Evolutionary conservation across 2,888 invertebrate species (phyloP).

Genomic region (Alloplasta piceator): DNA sequence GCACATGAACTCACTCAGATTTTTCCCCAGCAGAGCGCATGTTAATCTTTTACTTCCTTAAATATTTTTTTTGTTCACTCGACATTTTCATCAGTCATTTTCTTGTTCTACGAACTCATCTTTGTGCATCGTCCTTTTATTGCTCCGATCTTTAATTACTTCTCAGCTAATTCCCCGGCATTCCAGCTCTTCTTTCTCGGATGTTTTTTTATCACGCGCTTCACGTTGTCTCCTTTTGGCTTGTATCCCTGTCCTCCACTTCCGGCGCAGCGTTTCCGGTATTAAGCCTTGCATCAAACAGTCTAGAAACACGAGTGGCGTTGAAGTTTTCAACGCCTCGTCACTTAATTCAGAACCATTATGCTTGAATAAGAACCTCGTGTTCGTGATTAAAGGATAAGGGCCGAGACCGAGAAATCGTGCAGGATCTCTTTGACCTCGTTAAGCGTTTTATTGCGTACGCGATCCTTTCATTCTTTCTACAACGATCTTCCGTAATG

Average conservation of each 20-base stretch:
- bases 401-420: background rate
- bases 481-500: background rate
- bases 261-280: too few species aligned
- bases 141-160: background rate
- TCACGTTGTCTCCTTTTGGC: background rate
- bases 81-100: background rate
- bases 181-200: slow-evolving; percentile 4
- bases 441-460: slow-evolving; percentile 29
- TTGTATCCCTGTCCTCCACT: background rate
- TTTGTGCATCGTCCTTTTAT: background rate
- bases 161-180: background rate
- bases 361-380: slow-evolving; percentile 25
- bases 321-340: slow-evolving; percentile 27
- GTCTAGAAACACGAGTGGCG: background rate
- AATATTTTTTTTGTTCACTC: background rate
- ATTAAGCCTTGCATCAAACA: too few species aligned
- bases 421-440: slow-evolving; percentile 17
- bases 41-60: too few species aligned
- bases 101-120: background rate
- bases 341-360: slow-evolving; percentile 34
- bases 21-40: too few species aligned
- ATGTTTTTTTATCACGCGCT: background rate
- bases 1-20: too few species aligned
- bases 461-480: background rate
- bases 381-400: slow-evolving; percentile 44